Base-by-base conservation (phyloP, 2,888 invertebrate species). In the Atethmia centrago region DNA sequence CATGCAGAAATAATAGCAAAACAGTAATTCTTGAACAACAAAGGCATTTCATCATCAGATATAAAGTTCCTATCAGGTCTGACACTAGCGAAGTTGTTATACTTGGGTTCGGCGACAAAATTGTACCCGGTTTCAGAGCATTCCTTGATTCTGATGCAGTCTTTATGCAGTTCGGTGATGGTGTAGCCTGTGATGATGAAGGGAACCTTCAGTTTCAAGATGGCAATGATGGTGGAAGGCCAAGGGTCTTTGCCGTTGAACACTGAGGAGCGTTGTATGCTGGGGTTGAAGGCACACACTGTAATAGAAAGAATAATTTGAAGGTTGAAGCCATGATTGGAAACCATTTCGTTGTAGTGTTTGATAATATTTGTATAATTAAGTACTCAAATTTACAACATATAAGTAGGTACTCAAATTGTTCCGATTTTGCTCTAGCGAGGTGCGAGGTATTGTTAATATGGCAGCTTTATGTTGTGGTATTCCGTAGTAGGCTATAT, bases 21-120 rank as follows among this genome's bases (percentile, higher is more conserved):
- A 91, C 97, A 97, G 91, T 97, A 97, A 93, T 98, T 98, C 89
- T 98, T 98, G 88, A 97, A 98, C 88, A 98, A 96, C 74, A 98
- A 92, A 0, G 98, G 98, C 63, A 96, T 97, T 62, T 97, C 97
- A 78, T 98, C 97, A 86, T 98, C 98, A 10, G 97, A 97, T 21
- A 98, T 97, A 82, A 98, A 98, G 88, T 98, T 98, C 64, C 98
- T 96, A 84, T 98, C 98, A 0, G 98, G 98, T 79, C 97, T 96
- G 0, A 97, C 96, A 59, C 98, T 98, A 0, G 97, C 96, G 85
- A 97, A 98, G 0, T 97, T 97, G 92, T 98, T 98, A 51, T 92
- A 93, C 21, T 94, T 95, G 0, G 97, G 97, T 14, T 97, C 96
- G 0, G 97, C 88, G 14, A 97, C 87, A 0, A 97, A 90, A 58